Conservation (phyloP, 1,140 invertebrate genomes). For the Marisa cornuarietis region DNA sequence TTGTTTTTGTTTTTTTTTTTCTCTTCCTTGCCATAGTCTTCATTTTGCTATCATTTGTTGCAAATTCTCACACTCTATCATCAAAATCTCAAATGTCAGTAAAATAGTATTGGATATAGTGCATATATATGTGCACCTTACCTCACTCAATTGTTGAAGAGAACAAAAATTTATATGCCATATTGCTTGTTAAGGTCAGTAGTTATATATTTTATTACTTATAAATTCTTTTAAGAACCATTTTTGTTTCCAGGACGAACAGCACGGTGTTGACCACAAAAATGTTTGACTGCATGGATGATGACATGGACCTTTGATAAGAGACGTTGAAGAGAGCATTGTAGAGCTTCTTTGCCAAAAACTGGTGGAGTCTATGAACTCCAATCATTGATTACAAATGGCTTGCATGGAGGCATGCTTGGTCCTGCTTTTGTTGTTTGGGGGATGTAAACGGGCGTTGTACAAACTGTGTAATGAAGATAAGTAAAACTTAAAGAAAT, state of each 20-base stretch:
- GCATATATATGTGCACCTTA: no score
- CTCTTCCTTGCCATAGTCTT: no score
- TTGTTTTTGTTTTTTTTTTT: no score
- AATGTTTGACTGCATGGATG: neutral
- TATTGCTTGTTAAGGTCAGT: no score
- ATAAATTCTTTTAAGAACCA: neutral
- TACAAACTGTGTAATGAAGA: neutral
- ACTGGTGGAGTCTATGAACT: neutral
- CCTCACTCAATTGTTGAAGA: no score
- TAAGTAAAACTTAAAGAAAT: no score
- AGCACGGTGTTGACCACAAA: neutral
- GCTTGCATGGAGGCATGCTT: neutral
- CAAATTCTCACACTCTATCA: no score
- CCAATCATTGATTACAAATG: neutral
- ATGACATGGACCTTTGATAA: conserved; percentile 1
- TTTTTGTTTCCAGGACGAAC: neutral
- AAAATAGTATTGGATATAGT: no score
- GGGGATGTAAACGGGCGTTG: neutral
- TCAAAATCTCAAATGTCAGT: no score
- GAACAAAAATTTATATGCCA: no score
- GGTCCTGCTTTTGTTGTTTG: neutral
- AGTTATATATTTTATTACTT: neutral
- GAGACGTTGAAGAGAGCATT: neutral
- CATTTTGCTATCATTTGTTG: no score
- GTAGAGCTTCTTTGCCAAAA: neutral